A percentile compares a stretch with the other conserved stretches of the same genome.
Evolutionary conservation across 2,113 vertebrate genomes (phyloP).

Genomic region (Phyllopteryx taeniolatus): DNA sequence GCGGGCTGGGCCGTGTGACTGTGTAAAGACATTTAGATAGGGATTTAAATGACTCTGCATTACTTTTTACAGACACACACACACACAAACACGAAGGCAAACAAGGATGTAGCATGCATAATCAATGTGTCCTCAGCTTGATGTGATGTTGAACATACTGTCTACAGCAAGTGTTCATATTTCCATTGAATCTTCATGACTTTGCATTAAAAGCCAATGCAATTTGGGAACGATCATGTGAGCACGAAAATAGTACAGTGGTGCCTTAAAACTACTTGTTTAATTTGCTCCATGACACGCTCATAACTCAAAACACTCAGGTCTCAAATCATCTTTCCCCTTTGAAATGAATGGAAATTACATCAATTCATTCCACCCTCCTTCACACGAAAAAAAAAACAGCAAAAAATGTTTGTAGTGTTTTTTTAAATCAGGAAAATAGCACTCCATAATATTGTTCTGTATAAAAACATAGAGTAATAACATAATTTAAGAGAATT

Average conservation of each 20-base stretch:
- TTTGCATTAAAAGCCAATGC: not conserved
- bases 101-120: constrained; percentile 38
- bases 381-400: too few species aligned
- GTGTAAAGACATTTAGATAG: not conserved
- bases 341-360: too few species aligned
- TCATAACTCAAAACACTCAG: not conserved
- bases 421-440: too few species aligned
- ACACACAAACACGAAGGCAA: not conserved
- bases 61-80: not conserved
- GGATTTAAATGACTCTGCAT: not conserved
- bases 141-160: not conserved
- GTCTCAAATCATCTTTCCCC: too few species aligned
- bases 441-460: too few species aligned
- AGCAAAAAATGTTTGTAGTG: too few species aligned
- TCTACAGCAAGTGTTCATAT: constrained; percentile 1
- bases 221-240: not conserved
- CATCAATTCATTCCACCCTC: too few species aligned
- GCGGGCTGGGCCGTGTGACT: not conserved
- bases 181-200: constrained; percentile 10
- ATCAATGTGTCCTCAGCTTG: constrained; percentile 38
- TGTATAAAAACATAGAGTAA: too few species aligned
- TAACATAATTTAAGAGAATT: too few species aligned
- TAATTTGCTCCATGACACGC: not conserved
- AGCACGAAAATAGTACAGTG: not conserved
- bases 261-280: not conserved